These are phyloP conservation scores for Serilophus lunatus DNA, from an alignment of 2,113 vertebrate species.

Conservation along the genomic window DNA sequence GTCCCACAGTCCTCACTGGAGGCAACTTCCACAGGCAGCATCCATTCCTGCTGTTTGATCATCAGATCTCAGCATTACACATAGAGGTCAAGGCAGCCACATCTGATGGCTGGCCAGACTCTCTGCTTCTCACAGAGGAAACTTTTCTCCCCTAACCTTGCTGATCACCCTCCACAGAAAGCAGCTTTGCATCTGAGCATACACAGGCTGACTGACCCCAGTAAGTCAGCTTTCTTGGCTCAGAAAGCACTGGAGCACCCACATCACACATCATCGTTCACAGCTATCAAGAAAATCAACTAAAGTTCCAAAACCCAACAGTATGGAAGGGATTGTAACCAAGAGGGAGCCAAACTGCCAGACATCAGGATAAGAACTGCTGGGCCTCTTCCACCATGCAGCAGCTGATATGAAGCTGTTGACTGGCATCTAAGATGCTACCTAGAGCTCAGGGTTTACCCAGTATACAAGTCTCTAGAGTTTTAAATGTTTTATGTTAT, in stretches of 20 bases:
- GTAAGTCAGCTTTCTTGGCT: neutral
- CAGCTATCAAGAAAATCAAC: neutral
- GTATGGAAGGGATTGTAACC: neutral
- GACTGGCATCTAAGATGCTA: neutral
- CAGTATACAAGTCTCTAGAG: neutral
- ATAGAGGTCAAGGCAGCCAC: neutral
- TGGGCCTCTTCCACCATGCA: neutral
- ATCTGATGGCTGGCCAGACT: neutral
- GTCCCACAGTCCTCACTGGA: neutral
- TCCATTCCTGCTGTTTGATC: neutral
- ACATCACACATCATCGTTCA: neutral
- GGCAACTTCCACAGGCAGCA: neutral
- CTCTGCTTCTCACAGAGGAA: neutral
- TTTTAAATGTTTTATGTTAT: neutral
- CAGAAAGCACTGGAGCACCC: neutral
- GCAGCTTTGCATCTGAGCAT: neutral
- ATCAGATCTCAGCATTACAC: neutral
- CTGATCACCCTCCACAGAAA: accelerated
- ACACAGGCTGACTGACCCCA: neutral
- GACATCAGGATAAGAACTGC: neutral
- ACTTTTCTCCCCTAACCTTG: neutral
- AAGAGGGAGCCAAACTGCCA: neutral
- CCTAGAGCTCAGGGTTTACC: neutral
- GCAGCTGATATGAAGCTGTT: neutral
- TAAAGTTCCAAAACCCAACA: neutral